Evolutionary conservation across 2,888 invertebrate genomes (phyloP), one percentile per base, ranked within the genome.

Genomic region (Nephrotoma flavescens): DNA sequence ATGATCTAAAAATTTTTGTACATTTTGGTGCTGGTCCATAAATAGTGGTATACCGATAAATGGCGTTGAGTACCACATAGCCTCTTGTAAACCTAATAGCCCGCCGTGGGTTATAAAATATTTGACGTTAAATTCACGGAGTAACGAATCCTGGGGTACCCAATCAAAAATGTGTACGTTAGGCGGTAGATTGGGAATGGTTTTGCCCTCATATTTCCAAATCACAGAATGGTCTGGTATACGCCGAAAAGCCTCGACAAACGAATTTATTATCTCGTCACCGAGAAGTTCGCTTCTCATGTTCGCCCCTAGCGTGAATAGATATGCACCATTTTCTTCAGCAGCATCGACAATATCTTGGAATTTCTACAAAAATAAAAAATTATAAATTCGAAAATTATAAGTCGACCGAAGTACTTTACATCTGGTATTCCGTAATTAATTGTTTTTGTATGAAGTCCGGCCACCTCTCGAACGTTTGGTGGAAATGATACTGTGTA

Each of bases 91-190:
- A 12, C 86, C 86, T 41, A 87, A 57, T n/a, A 87, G 41, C 11
- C 87, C 87, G 12, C 86, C 86, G 83, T 86, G 85, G 42, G 86
- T 83, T 42, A 87, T 83, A 41, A 87, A 85, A 11, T 86, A 52
- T 57, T 86, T 86, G 6, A 87, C 86, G 6, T 86, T 86, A 19
- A 86, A 41, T 86, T 87, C 83, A 71, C 86, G 52, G 42, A 87
- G 85, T 31, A 87, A 41, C 31, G 86, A 86, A 31, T 83, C 86
- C 42, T 87, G 87, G 4, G 87, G 86, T n/a, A 87, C 83, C 87
- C 87, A 87, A 45, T 87, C 86, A n/a, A 86, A 86, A 41, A 86
- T 85, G 44, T 71, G 57, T 47, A 87, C 86, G 44, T 87, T 87
- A 47, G 85, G n/a, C 42, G 87, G 87, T 45, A 83, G 84, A 83